Conservation (phyloP, 1,140 invertebrate species). For the Diabrotica undecimpunctata region DNA sequence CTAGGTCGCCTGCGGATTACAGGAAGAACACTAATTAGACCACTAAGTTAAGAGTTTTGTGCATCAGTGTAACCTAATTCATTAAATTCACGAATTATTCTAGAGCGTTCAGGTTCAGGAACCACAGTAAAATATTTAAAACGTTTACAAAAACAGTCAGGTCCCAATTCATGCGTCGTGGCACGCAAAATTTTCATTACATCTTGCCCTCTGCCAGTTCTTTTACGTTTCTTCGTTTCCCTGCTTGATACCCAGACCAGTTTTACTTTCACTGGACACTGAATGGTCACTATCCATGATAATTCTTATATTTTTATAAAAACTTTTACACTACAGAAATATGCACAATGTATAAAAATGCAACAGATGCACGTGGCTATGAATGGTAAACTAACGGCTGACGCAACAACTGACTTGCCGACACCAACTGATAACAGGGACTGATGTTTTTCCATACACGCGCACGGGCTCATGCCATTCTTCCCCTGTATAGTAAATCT, state of each 20-base stretch:
- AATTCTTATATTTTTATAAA: background rate
- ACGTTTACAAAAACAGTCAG: conserved; percentile 18
- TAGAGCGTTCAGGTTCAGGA: conserved; percentile 9
- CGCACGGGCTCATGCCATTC: too few relatives aligned
- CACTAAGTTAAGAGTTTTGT: too few relatives aligned
- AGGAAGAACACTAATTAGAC: too few relatives aligned
- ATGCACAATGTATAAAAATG: background rate
- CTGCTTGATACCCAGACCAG: conserved; percentile 18
- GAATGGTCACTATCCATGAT: conserved; percentile 20
- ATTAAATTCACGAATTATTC: background rate
- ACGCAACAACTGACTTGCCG: too few relatives aligned
- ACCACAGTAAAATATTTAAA: conserved; percentile 14
- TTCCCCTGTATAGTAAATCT: background rate
- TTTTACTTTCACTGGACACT: conserved; percentile 20
- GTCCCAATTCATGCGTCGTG: conserved; percentile 19
- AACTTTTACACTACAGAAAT: conserved; percentile 6
- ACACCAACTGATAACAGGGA: conserved; percentile 7
- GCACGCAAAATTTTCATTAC: conserved; percentile 20
- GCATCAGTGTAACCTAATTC: background rate
- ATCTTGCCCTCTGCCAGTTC: too few relatives aligned
- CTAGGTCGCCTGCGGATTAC: too few relatives aligned
- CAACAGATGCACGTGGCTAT: too few relatives aligned
- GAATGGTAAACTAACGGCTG: too few relatives aligned
- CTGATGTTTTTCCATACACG: conserved; percentile 8
- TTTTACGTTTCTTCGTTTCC: conserved; percentile 23